Conservation (phyloP, 2,888 invertebrate species). For the Notodromas monacha region DNA sequence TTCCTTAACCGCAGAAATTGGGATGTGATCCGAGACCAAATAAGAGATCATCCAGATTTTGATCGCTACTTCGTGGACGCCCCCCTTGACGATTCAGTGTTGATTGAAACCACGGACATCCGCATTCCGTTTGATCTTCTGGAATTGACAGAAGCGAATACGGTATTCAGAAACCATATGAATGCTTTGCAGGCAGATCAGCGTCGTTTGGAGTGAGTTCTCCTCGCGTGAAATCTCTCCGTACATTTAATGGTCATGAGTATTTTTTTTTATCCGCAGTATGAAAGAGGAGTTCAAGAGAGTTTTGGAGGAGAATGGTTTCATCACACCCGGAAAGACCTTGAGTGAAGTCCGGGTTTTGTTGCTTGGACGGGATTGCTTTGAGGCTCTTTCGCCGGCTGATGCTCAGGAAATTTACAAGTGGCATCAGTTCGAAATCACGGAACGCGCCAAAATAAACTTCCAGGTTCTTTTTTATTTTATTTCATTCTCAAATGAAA, state of each 20-base stretch:
- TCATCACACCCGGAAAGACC: conserved; percentile 79
- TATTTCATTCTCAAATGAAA: not conserved
- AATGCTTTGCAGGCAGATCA: conserved; percentile 70
- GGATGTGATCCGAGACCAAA: conserved; percentile 48
- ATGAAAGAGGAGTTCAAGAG: conserved; percentile 80
- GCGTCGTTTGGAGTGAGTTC: conserved; percentile 53
- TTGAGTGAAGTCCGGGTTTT: conserved; percentile 53
- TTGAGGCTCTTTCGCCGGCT: conserved; percentile 55
- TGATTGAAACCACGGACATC: conserved; percentile 26
- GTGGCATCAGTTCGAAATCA: conserved; percentile 60
- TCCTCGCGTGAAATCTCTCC: too few species aligned
- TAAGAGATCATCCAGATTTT: conserved; percentile 71
- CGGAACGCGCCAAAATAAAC: conserved; percentile 57
- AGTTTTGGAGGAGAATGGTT: conserved; percentile 63
- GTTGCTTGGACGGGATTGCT: conserved; percentile 76
- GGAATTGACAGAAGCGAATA: conserved; percentile 63
- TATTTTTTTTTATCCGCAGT: conserved; percentile 19
- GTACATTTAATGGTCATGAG: too few species aligned
- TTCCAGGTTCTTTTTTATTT: conserved; percentile 31
- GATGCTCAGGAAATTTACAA: conserved; percentile 77
- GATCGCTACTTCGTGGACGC: conserved; percentile 39
- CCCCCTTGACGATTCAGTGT: not conserved
- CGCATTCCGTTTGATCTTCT: conserved; percentile 73
- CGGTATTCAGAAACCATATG: conserved; percentile 60
- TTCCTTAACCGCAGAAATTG: conserved; percentile 25